A percentile compares a stretch with the other conserved stretches of the same genome.
phyloP scores from a whole-genome alignment of 92 coral and sea anemone genomes.

The Epizoanthus ramosus region DNA sequence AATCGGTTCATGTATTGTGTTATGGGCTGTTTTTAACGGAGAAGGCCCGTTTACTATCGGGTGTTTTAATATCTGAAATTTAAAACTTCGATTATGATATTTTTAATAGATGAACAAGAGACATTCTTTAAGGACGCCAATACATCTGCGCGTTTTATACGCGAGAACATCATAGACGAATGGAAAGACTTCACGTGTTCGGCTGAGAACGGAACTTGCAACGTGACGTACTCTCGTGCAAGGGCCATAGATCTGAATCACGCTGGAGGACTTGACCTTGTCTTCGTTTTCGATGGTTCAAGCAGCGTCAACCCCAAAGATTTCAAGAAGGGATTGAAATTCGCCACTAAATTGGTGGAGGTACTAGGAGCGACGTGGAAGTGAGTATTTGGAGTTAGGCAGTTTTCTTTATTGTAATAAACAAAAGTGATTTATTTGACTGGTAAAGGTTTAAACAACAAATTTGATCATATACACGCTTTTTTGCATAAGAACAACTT shows the following conservation, averaged over 20 bases:
- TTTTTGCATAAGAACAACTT: too few relatives aligned
- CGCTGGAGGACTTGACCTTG: constrained; percentile 74
- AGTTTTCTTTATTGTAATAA: too few relatives aligned
- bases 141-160: constrained; percentile 56
- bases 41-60: too few relatives aligned
- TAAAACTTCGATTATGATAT: not conserved
- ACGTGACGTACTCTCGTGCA: constrained; percentile 58
- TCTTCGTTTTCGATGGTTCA: constrained; percentile 82
- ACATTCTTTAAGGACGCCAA: constrained; percentile 64
- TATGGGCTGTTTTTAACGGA: too few relatives aligned
- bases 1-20: too few relatives aligned
- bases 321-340: constrained; percentile 55
- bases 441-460: too few relatives aligned
- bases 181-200: constrained; percentile 71
- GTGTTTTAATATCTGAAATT: too few relatives aligned
- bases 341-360: constrained; percentile 57
- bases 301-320: constrained; percentile 62
- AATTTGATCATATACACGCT: too few relatives aligned
- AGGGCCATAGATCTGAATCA: constrained; percentile 58
- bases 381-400: constrained; percentile 24
- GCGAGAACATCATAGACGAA: constrained; percentile 64
- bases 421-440: too few relatives aligned
- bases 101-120: constrained; percentile 62
- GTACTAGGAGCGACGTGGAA: constrained; percentile 62
- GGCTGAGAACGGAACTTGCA: constrained; percentile 62